A percentile compares a stretch with the other conserved stretches of the same genome.
phyloP scores from a whole-genome alignment of 2,113 vertebrate species.

The Reinhardtius hippoglossoides region DNA sequence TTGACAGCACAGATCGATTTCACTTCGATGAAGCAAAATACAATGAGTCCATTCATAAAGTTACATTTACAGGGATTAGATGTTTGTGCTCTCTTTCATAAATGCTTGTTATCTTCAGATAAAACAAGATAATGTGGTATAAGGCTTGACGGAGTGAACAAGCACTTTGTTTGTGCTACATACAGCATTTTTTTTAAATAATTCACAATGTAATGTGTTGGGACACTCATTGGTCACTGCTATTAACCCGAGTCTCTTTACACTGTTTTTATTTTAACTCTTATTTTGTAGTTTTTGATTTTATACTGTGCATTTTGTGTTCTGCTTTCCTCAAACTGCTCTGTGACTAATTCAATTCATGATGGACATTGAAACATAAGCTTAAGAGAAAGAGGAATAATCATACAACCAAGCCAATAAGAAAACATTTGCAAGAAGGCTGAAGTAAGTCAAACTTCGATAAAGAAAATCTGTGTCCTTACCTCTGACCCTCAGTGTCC shows the following conservation, averaged over 20 bases:
- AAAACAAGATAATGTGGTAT: not conserved
- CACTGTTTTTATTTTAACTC: no score
- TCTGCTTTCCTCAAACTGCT: no score
- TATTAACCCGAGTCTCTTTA: no score
- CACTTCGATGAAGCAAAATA: not conserved
- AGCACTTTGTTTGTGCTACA: not conserved
- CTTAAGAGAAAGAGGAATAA: no score
- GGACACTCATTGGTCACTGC: no score
- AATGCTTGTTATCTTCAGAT: not conserved
- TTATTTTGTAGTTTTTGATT: no score
- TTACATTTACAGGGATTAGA: not conserved
- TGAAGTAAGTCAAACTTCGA: not conserved
- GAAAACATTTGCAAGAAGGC: not conserved
- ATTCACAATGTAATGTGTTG: no score
- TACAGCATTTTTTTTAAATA: no score
- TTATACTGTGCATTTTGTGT: no score
- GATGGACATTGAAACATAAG: no score
- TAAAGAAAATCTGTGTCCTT: not conserved
- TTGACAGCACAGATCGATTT: not conserved
- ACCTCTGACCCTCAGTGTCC: conserved; percentile 94
- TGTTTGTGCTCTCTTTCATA: not conserved
- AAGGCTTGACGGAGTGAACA: not conserved
- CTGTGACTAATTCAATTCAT: no score
- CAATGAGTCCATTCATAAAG: not conserved
- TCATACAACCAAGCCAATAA: no score